Evolutionary conservation across 2,113 vertebrate genomes (phyloP).

Genomic region (Gobio gobio): DNA sequence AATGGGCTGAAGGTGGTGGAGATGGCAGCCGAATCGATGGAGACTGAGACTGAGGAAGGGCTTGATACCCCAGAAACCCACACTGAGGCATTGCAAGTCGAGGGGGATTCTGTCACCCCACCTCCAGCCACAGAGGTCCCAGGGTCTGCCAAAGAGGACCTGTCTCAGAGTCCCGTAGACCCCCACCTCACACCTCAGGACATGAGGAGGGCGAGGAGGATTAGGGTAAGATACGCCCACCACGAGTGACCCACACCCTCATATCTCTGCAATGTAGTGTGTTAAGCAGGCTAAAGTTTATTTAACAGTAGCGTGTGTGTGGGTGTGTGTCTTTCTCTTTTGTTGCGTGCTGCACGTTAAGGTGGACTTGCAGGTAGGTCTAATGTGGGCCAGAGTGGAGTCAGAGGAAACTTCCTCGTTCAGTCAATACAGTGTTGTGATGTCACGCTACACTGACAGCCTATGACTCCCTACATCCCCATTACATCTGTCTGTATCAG

Average conservation of each 20-base stretch:
- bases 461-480: constrained; percentile 40
- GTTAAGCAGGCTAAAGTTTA: constrained; percentile 2
- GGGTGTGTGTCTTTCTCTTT: constrained; percentile 70
- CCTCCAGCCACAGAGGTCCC: constrained; percentile 60
- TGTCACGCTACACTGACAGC: constrained; percentile 1
- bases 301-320: constrained; percentile 58
- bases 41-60: constrained; percentile 68
- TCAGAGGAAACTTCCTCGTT: background rate
- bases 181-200: constrained; percentile 87
- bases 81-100: constrained; percentile 63
- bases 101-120: constrained; percentile 43
- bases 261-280: constrained; percentile 29
- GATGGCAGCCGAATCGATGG: constrained; percentile 69
- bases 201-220: constrained; percentile 91
- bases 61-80: constrained; percentile 70
- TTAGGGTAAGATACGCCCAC: constrained; percentile 80
- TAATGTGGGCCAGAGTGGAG: constrained; percentile 49
- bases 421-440: background rate
- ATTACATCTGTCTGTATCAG: constrained; percentile 45
- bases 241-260: background rate
- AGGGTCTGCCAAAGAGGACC: constrained; percentile 78
- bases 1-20: constrained; percentile 86
- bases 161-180: constrained; percentile 73
- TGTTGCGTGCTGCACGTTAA: constrained; percentile 76
- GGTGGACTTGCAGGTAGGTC: constrained; percentile 95